Conservation (phyloP, 2,888 invertebrate species). For the Platycnemis pennipes region DNA sequence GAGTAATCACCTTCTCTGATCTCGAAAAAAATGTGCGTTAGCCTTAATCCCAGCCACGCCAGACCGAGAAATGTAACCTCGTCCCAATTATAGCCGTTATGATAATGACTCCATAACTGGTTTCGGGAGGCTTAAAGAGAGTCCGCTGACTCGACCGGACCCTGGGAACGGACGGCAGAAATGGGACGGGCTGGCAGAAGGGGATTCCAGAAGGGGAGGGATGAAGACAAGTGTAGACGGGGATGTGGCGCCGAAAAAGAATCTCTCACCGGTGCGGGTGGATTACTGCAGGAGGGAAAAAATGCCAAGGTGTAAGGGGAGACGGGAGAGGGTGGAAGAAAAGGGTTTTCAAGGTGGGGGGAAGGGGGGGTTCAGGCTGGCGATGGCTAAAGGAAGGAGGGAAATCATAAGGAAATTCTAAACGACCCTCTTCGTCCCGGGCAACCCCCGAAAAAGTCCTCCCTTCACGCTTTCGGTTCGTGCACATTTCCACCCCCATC, state of each 20-base stretch:
- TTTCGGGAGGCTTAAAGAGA: not conserved
- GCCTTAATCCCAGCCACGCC: not conserved
- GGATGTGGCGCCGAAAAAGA: constrained; percentile 49
- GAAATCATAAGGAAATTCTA: constrained; percentile 58
- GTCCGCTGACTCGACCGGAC: not conserved
- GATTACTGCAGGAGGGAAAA: constrained; percentile 47
- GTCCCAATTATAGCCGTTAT: not conserved
- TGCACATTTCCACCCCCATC: not conserved
- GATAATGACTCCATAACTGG: not conserved
- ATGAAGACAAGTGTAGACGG: not conserved
- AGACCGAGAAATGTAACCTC: not conserved
- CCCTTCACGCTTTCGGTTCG: not conserved
- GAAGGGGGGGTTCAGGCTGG: not conserved
- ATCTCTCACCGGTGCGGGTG: constrained; percentile 36
- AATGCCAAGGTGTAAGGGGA: constrained; percentile 23
- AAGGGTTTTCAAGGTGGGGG: constrained; percentile 24
- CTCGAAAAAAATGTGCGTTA: not conserved
- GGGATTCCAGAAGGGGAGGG: not conserved
- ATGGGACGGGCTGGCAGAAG: not conserved
- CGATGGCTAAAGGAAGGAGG: not conserved
- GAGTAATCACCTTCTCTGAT: not conserved
- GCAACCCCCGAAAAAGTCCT: not conserved
- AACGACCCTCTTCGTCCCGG: not conserved
- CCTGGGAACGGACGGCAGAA: not conserved
- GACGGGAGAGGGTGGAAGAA: not conserved